These are phyloP conservation scores for Oryzaephilus surinamensis DNA, from an alignment of 1,140 invertebrate species.

Conservation along the genomic window DNA sequence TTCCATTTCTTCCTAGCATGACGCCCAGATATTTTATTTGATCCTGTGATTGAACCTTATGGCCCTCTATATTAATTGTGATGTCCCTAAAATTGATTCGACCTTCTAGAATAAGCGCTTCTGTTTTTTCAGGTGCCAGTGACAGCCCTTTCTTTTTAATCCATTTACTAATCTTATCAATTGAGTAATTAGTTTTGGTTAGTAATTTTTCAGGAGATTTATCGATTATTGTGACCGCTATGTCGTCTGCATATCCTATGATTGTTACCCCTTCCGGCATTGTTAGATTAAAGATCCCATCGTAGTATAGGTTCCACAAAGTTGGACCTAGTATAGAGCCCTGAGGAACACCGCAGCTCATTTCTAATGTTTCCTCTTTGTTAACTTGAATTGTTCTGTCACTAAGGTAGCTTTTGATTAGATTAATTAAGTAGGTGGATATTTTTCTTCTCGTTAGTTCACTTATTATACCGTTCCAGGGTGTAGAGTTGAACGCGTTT, in stretches of 20 bases:
- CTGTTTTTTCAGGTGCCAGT: constrained; percentile 22
- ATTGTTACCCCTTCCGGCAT: constrained; percentile 13
- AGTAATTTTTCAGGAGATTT: constrained; percentile 2
- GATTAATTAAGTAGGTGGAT: constrained; percentile 2
- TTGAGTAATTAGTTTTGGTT: constrained; percentile 1
- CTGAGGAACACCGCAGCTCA: constrained; percentile 28
- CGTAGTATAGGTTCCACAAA: constrained; percentile 29
- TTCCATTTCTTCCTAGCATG: constrained; percentile 12
- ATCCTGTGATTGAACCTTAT: constrained; percentile 4
- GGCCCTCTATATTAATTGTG: not conserved
- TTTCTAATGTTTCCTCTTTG: not conserved
- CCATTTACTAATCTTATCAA: not conserved
- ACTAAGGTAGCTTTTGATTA: constrained; percentile 8
- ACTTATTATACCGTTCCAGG: constrained; percentile 10
- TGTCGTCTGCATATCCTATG: constrained; percentile 26
- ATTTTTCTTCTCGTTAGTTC: constrained; percentile 2
- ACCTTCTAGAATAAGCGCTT: constrained; percentile 14
- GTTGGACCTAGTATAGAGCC: constrained; percentile 30
- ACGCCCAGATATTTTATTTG: constrained; percentile 19
- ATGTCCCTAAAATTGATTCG: not conserved
- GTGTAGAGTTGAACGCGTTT: constrained; percentile 20
- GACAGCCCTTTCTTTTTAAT: constrained; percentile 7
- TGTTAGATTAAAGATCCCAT: constrained; percentile 17
- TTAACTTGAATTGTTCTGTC: constrained; percentile 4
- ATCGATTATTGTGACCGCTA: constrained; percentile 13